Conservation (phyloP, 2,113 vertebrate genomes). For the Pardalotus punctatus region DNA sequence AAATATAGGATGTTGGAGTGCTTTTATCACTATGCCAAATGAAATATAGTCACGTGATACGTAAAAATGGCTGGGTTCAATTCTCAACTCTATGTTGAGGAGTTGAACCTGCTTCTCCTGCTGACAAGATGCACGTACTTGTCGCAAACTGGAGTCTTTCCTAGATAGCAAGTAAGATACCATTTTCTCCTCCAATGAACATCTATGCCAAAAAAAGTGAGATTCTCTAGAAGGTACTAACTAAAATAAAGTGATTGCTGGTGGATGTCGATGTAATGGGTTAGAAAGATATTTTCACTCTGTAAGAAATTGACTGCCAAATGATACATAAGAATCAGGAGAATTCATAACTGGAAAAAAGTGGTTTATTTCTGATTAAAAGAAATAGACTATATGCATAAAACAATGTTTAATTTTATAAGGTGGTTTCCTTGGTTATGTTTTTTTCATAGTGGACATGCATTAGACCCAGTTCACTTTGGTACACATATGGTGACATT, state of each 20-base stretch:
- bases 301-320: neutral
- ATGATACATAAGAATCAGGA: neutral
- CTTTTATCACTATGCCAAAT: neutral
- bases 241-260: neutral
- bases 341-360: neutral
- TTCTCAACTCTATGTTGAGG: accelerated
- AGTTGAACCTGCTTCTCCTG: neutral
- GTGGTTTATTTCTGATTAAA: neutral
- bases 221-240: neutral
- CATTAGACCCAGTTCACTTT: neutral
- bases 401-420: neutral
- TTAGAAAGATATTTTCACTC: neutral
- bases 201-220: neutral
- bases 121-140: neutral
- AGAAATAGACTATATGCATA: neutral
- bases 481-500: neutral
- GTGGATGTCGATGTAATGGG: neutral
- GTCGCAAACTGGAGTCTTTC: neutral
- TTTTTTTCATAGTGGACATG: neutral
- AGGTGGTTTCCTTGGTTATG: neutral
- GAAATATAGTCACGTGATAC: neutral
- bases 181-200: neutral
- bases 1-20: neutral
- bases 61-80: neutral
- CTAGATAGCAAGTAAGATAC: neutral